phyloP scores from a whole-genome alignment of 1,140 invertebrate genomes.

The Drosophila albomicans region DNA sequence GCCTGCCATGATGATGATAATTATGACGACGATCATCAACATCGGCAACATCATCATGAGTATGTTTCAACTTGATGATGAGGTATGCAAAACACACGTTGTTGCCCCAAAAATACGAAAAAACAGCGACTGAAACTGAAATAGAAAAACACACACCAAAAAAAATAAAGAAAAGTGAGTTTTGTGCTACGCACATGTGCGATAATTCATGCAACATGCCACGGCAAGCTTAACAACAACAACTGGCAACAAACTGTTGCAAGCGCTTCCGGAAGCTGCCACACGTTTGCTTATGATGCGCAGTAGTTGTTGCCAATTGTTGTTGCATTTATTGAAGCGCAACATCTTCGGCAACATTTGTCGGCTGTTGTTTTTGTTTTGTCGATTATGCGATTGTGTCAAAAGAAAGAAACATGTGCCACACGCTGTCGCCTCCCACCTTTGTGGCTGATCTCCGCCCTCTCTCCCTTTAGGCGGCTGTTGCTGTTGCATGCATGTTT shows the following conservation, averaged over 20 bases:
- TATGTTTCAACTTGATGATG: background rate
- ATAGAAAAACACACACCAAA: background rate
- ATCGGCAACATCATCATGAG: constrained; percentile 23
- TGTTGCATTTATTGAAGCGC: constrained; percentile 51
- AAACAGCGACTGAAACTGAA: constrained; percentile 2
- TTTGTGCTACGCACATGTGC: constrained; percentile 55
- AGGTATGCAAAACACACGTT: constrained; percentile 41
- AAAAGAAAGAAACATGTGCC: constrained; percentile 34
- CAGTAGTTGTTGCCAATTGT: constrained; percentile 23
- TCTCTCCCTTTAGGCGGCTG: constrained; percentile 36
- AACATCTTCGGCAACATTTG: constrained; percentile 41
- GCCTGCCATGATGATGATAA: constrained; percentile 44
- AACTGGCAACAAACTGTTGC: constrained; percentile 44
- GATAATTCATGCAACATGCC: constrained; percentile 46
- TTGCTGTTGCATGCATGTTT: constrained; percentile 64
- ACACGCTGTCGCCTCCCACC: constrained; percentile 28
- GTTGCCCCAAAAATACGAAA: constrained; percentile 24
- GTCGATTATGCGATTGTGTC: constrained; percentile 62
- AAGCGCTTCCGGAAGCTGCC: constrained; percentile 68
- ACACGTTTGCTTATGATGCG: constrained; percentile 41
- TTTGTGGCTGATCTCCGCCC: constrained; percentile 26
- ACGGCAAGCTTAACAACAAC: constrained; percentile 20
- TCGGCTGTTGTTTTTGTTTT: constrained; percentile 30
- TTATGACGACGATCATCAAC: constrained; percentile 35
- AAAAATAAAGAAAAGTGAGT: constrained; percentile 16